These are phyloP conservation scores for Sebastes schlegelii DNA, from an alignment of 2,113 vertebrate genomes.

Conservation along the genomic window DNA sequence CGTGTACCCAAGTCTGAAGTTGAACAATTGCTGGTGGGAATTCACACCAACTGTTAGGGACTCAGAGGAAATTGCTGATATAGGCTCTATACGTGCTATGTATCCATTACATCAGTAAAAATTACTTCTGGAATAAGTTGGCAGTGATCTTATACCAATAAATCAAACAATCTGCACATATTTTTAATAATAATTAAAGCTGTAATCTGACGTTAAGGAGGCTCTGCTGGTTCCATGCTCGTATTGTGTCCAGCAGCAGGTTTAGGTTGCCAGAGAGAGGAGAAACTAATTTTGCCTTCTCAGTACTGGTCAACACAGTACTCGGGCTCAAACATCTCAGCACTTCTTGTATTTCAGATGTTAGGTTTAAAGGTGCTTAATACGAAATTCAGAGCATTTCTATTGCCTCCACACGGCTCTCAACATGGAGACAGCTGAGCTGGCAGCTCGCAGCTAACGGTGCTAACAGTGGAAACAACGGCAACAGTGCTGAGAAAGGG, in stretches of 20 bases:
- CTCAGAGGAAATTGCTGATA: constrained; percentile 31
- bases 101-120: constrained; percentile 17
- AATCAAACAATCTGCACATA: constrained; percentile 27
- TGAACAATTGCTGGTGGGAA: constrained; percentile 53
- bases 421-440: background rate
- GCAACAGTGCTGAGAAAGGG: background rate
- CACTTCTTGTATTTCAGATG: constrained; percentile 11
- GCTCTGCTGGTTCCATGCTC: constrained; percentile 22
- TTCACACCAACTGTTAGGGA: constrained; percentile 53
- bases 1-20: constrained; percentile 11
- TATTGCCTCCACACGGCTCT: background rate
- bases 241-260: constrained; percentile 35
- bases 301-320: background rate
- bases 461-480: background rate
- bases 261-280: constrained; percentile 5
- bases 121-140: constrained; percentile 53
- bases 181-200: constrained; percentile 41
- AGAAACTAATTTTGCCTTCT: constrained; percentile 3
- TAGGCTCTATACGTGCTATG: constrained; percentile 14
- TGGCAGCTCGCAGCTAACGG: background rate
- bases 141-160: constrained; percentile 78
- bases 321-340: background rate
- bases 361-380: background rate
- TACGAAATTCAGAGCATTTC: background rate
- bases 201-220: constrained; percentile 25